Conservation (phyloP, 2,888 invertebrate species). For the Trachelus tabidus region DNA sequence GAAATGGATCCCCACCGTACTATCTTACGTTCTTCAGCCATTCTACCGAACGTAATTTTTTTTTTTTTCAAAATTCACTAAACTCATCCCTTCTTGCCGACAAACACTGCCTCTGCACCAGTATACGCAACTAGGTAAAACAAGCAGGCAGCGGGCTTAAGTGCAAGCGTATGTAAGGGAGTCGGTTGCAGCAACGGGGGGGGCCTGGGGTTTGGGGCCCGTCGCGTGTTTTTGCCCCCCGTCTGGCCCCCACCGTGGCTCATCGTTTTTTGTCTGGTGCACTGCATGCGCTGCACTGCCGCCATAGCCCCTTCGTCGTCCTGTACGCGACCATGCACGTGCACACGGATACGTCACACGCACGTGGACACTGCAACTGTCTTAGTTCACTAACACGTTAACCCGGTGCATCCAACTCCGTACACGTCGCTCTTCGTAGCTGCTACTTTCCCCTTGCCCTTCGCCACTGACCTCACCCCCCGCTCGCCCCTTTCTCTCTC, state of each 20-base stretch:
- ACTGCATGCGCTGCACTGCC: slow-evolving; percentile 31
- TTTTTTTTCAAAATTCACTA: not conserved
- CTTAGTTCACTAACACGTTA: not conserved
- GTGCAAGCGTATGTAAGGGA: slow-evolving; percentile 18
- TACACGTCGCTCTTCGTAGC: not conserved
- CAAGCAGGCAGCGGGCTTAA: slow-evolving; percentile 8
- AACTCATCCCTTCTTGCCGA: not conserved
- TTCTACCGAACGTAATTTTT: not conserved
- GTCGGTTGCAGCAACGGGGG: slow-evolving; percentile 39
- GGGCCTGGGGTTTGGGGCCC: slow-evolving; percentile 52
- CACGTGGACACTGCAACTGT: slow-evolving; percentile 17
- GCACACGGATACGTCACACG: slow-evolving; percentile 25
- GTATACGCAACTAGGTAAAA: not conserved
- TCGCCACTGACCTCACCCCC: not conserved
- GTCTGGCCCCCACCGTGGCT: slow-evolving; percentile 56
- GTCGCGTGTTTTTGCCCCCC: slow-evolving; percentile 59
- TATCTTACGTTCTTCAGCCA: not conserved
- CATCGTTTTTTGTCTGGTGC: slow-evolving; percentile 59
- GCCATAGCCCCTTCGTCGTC: slow-evolving; percentile 4
- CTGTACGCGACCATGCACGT: slow-evolving; percentile 27
- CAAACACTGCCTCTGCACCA: not conserved
- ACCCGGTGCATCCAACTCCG: slow-evolving; percentile 7
- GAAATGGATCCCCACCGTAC: not conserved
- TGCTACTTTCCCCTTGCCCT: not conserved
- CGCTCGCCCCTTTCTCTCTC: slow-evolving; percentile 5